Conservation (phyloP, 2,113 vertebrate genomes). For the Equus przewalskii region DNA sequence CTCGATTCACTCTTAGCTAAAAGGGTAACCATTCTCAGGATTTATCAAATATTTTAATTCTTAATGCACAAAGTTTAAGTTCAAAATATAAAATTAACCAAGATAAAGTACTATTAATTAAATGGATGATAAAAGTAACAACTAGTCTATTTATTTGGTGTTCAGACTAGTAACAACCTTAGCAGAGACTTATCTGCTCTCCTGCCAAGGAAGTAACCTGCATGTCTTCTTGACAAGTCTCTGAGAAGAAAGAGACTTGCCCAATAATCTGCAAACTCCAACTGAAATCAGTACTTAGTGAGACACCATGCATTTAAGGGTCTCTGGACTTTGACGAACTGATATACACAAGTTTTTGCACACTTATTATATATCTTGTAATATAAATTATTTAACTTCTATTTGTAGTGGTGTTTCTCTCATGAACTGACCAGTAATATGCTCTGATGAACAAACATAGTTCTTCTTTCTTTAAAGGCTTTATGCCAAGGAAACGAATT, state of each 20-base stretch:
- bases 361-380: not conserved
- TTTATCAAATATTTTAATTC: conserved; percentile 25
- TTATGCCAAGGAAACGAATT: not conserved
- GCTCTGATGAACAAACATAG: not conserved
- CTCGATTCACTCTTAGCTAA: not conserved
- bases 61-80: conserved; percentile 9
- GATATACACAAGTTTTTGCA: not conserved
- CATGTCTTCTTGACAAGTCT: not conserved
- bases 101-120: conserved; percentile 37
- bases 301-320: not conserved
- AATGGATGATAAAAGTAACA: conserved; percentile 17
- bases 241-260: not conserved
- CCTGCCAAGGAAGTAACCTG: not conserved
- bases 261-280: not conserved
- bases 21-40: conserved; percentile 12
- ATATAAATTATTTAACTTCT: not conserved
- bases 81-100: conserved; percentile 25
- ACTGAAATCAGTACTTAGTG: not conserved
- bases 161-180: not conserved
- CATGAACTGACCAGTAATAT: not conserved
- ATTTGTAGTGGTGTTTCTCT: conserved; percentile 7
- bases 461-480: conserved; percentile 31
- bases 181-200: not conserved
- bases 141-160: not conserved
- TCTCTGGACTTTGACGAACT: not conserved